These are phyloP conservation scores for Mus minutoides DNA, from an alignment of 2,797 vertebrate species.

Conservation along the genomic window DNA sequence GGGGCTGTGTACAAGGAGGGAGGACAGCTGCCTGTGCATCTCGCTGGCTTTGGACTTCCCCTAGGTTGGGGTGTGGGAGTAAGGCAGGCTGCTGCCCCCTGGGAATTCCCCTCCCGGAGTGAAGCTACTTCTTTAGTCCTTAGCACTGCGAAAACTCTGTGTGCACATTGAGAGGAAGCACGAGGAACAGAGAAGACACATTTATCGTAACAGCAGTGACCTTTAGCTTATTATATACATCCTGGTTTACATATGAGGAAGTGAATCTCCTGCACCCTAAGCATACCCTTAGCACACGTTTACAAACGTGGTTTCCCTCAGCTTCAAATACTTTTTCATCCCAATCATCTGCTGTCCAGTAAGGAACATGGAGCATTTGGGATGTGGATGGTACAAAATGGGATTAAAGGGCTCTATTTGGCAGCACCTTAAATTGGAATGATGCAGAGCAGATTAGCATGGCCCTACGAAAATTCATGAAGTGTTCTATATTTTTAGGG, in stretches of 20 bases:
- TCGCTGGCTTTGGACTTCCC: neutral
- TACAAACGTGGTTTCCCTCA: neutral
- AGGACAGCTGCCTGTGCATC: neutral
- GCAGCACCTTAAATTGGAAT: neutral
- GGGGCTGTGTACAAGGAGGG: neutral
- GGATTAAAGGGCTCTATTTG: neutral
- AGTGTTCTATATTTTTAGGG: neutral
- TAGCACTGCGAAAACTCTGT: neutral
- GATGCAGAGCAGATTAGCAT: neutral
- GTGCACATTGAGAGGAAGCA: neutral
- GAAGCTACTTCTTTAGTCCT: neutral
- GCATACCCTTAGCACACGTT: neutral
- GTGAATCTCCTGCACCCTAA: neutral
- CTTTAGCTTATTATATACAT: neutral
- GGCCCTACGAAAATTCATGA: neutral
- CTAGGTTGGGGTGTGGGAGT: neutral
- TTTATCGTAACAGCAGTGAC: neutral
- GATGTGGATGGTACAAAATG: neutral
- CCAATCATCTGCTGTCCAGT: neutral
- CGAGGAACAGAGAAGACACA: neutral
- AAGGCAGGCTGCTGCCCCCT: neutral
- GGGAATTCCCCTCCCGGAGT: neutral
- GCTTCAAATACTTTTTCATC: conserved; percentile 21
- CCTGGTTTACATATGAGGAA: neutral
- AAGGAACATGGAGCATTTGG: neutral